These are phyloP conservation scores for Drosophila fulvimacula DNA, from an alignment of 2,888 invertebrate genomes.

Conservation along the genomic window DNA sequence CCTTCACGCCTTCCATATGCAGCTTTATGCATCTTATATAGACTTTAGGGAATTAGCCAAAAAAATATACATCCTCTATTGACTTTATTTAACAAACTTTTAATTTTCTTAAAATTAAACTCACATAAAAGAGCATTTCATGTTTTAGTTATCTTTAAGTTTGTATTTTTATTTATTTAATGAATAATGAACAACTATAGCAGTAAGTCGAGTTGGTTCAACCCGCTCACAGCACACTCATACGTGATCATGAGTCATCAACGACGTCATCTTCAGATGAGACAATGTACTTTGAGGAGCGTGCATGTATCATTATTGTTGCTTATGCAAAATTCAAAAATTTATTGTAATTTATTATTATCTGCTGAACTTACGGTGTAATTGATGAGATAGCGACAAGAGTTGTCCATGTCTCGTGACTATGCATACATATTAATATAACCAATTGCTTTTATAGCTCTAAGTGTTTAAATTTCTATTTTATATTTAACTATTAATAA, in stretches of 20 bases:
- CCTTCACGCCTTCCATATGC: no score
- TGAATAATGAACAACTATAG: constrained; percentile 13
- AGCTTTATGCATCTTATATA: no score
- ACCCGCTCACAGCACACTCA: constrained; percentile 20
- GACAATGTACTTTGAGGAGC: constrained; percentile 15
- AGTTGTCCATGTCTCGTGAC: neutral
- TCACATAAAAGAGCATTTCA: neutral
- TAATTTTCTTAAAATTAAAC: no score
- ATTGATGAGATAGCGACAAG: constrained; percentile 21
- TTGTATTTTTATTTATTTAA: constrained; percentile 13
- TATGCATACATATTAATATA: neutral
- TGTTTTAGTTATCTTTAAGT: neutral
- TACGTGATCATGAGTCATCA: constrained; percentile 28
- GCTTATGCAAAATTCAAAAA: constrained; percentile 29
- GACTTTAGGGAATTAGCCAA: no score
- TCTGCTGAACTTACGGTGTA: constrained; percentile 33
- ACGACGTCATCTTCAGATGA: constrained; percentile 30
- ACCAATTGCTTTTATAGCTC: neutral
- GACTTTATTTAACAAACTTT: no score
- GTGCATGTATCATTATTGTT: constrained; percentile 28
- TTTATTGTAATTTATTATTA: constrained; percentile 20
- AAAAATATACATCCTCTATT: no score
- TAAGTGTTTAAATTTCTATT: neutral
- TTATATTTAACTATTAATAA: neutral
- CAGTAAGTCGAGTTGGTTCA: constrained; percentile 8